phyloP scores from a whole-genome alignment of 2,888 invertebrate genomes.

The Ochropleura plecta region DNA sequence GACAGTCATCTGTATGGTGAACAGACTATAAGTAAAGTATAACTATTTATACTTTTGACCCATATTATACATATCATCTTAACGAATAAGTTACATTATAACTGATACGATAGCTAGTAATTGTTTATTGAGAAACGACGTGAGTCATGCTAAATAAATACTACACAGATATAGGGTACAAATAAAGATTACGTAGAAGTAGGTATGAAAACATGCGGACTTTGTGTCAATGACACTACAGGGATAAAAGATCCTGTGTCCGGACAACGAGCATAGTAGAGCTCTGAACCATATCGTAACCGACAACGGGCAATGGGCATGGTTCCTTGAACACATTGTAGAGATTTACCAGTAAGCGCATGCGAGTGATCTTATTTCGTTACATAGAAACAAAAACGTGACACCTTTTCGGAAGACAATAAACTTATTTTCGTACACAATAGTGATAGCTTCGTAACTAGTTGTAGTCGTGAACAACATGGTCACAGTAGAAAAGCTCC shows the following conservation, averaged over 20 bases:
- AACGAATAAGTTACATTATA: constrained; percentile 3
- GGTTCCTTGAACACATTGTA: constrained; percentile 79
- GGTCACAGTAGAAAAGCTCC: not conserved
- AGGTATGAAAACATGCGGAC: constrained; percentile 44
- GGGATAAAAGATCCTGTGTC: constrained; percentile 53
- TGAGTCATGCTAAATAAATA: constrained; percentile 40
- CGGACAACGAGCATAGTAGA: constrained; percentile 53
- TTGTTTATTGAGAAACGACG: constrained; percentile 41
- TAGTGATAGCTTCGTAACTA: constrained; percentile 14
- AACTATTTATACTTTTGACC: not conserved
- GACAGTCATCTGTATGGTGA: not conserved
- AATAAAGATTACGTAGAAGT: constrained; percentile 18
- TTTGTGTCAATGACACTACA: constrained; percentile 64
- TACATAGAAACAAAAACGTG: constrained; percentile 56
- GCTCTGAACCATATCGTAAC: constrained; percentile 64
- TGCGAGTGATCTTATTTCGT: constrained; percentile 61
- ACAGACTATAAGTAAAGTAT: not conserved
- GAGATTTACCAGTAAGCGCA: constrained; percentile 68
- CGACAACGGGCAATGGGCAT: constrained; percentile 70
- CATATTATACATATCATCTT: not conserved
- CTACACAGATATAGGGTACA: constrained; percentile 3
- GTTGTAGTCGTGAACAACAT: constrained; percentile 36
- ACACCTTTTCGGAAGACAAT: constrained; percentile 40
- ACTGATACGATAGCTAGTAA: constrained; percentile 17
- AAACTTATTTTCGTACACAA: constrained; percentile 16